These are phyloP conservation scores for Xiphorhynchus elegans DNA, from an alignment of 2,113 vertebrate species.

Conservation along the genomic window DNA sequence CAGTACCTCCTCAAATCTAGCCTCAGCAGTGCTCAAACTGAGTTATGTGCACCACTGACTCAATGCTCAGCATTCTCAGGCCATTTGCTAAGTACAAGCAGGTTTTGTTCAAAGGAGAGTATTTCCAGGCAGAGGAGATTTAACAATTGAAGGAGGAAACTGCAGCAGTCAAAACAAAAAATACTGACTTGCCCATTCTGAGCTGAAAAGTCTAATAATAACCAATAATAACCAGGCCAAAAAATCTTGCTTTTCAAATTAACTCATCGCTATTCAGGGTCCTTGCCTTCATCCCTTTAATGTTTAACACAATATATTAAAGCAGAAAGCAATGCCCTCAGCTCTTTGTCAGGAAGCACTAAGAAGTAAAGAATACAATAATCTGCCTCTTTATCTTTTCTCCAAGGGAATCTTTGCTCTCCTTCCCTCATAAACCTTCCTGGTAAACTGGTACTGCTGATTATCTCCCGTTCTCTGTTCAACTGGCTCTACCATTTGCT, in stretches of 20 bases:
- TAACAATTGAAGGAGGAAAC: background rate
- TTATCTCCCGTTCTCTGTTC: background rate
- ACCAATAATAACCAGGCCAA: background rate
- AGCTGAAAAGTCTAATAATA: slow-evolving; percentile 25
- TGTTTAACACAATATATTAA: slow-evolving; percentile 59
- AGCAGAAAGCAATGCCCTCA: slow-evolving; percentile 43
- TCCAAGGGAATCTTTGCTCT: slow-evolving; percentile 18
- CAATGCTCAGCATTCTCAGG: background rate
- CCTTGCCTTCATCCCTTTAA: slow-evolving; percentile 39
- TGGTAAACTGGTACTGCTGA: background rate
- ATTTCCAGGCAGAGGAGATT: background rate
- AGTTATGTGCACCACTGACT: background rate
- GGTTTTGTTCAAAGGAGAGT: background rate
- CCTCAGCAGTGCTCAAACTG: background rate
- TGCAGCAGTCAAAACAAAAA: background rate
- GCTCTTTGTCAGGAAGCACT: slow-evolving; percentile 39
- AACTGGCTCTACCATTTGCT: background rate
- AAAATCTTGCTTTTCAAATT: slow-evolving; percentile 11
- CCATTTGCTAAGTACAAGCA: background rate
- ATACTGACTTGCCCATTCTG: background rate
- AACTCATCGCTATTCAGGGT: slow-evolving; percentile 2
- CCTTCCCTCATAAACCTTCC: slow-evolving; percentile 32
- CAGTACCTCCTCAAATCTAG: background rate
- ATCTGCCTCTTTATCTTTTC: slow-evolving; percentile 42
- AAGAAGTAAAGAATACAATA: slow-evolving; percentile 15